A percentile compares a stretch with the other conserved stretches of the same genome.
These are phyloP conservation scores for Leptopilina myrica DNA, from an alignment of 2,888 invertebrate genomes.

Conservation along the genomic window DNA sequence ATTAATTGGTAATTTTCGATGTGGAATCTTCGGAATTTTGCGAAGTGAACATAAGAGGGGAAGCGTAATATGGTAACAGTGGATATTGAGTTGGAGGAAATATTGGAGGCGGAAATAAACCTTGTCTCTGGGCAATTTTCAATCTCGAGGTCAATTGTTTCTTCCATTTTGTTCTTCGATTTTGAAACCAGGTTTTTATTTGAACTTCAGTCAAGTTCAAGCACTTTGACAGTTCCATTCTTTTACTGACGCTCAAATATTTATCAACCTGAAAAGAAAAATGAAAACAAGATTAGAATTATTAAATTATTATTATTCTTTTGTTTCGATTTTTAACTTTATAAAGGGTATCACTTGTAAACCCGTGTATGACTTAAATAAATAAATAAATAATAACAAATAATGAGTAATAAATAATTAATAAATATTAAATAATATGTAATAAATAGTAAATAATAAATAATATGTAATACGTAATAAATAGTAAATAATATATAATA, in stretches of 20 bases:
- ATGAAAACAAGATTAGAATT: constrained; percentile 43
- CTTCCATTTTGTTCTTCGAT: constrained; percentile 97
- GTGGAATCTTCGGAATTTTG: constrained; percentile 42
- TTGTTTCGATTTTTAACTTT: too few relatives aligned
- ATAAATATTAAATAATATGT: background rate
- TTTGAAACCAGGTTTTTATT: constrained; percentile 98
- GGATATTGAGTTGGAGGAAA: constrained; percentile 83
- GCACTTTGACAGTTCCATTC: constrained; percentile 94
- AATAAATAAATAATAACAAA: too few relatives aligned
- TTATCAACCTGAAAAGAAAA: constrained; percentile 85
- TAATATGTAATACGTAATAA: background rate
- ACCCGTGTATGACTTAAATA: too few relatives aligned
- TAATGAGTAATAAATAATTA: background rate
- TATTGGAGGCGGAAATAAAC: constrained; percentile 85
- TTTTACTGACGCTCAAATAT: constrained; percentile 95
- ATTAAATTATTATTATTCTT: background rate
- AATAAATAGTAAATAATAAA: too few relatives aligned
- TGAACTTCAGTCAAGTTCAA: constrained; percentile 95
- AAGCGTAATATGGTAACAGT: constrained; percentile 76
- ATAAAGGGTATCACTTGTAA: too few relatives aligned
- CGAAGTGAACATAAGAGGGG: constrained; percentile 49
- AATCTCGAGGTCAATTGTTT: constrained; percentile 94
- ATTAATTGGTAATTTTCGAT: constrained; percentile 9
- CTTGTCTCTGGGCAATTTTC: constrained; percentile 92
- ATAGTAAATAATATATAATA: background rate